phyloP scores from a whole-genome alignment of 2,113 vertebrate species.

The Hypanus sabinus region DNA sequence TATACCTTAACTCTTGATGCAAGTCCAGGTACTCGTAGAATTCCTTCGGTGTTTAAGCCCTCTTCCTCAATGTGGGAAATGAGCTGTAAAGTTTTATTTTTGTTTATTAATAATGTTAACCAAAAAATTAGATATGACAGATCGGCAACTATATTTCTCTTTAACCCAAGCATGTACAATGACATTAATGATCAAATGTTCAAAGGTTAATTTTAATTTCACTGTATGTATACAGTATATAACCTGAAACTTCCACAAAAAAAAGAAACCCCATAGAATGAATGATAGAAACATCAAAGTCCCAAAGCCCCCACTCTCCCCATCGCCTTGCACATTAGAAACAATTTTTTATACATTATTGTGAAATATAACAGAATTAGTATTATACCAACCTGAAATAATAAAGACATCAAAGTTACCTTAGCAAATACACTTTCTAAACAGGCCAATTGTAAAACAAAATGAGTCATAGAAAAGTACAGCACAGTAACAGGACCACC shows the following conservation, averaged over 20 bases:
- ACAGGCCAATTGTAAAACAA: background rate
- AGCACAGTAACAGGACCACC: no score
- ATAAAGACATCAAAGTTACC: background rate
- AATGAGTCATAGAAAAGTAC: no score
- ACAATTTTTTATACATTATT: background rate
- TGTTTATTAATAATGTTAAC: background rate
- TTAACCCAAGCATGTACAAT: background rate
- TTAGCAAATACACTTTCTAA: background rate
- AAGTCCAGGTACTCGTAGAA: conserved; percentile 85
- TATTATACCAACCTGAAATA: background rate
- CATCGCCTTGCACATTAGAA: background rate
- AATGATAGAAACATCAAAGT: no score
- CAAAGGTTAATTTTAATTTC: no score
- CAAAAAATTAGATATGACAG: conserved; percentile 13
- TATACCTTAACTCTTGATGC: conserved; percentile 80
- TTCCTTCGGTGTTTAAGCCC: conserved; percentile 83
- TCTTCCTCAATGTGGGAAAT: conserved; percentile 79
- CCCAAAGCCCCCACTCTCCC: no score
- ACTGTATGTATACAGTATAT: no score
- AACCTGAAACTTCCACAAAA: no score
- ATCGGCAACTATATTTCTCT: background rate
- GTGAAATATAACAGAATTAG: background rate
- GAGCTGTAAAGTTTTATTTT: conserved; percentile 60
- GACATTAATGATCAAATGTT: background rate
- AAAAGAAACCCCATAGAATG: no score